Base-by-base conservation (phyloP, 2,113 vertebrate species). In the Neomonachus schauinslandi region DNA sequence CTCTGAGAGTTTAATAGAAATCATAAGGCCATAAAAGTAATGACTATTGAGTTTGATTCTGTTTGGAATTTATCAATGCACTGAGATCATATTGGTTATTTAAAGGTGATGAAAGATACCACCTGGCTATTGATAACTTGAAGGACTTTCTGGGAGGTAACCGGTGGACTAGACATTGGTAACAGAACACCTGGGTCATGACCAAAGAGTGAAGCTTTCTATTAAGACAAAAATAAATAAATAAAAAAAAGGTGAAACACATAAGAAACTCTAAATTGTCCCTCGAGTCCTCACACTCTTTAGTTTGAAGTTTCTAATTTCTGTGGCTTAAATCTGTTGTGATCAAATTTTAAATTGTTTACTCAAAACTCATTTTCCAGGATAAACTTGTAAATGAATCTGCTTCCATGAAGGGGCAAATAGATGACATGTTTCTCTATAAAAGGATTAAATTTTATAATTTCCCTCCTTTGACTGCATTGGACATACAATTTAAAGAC, bases 1-100 rank as follows among this genome's bases (percentile, higher is more conserved):
- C 36, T 92, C 51, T 67, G 33, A 69, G 86, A 31, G n/a, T 36
- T 94, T 81, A 84, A 77, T 63, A 22, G 49, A 96, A 80, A 89
- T 71, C 19, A 36, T 69, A 51, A 71, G 19, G 2, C 14, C 74
- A 74, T 71, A 55, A 61, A 80, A n/a, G 13, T 72, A 39, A 76
- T 61, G 21, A 53, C 2, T 72, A 16, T 26, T 57, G 57, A 95
- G 21, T 39, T 83, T 93, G 18, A 11, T 67, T 55, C 61, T 61
- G 36, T 80, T 89, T 76, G 31, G 18, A 80, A 51, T 77, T 86
- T 57, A 15, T 92, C 59, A 69, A 8, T 21, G 9, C 6, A 55
- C 36, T 77, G 57, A 72, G 12, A 65, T 57, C 6, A 28, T 19
- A 63, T 18, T 24, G 53, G 7, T 61, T 61, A 69, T 33, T 26